Evolutionary conservation across 2,888 invertebrate genomes (phyloP).

Genomic region (Cantharis rufa): DNA sequence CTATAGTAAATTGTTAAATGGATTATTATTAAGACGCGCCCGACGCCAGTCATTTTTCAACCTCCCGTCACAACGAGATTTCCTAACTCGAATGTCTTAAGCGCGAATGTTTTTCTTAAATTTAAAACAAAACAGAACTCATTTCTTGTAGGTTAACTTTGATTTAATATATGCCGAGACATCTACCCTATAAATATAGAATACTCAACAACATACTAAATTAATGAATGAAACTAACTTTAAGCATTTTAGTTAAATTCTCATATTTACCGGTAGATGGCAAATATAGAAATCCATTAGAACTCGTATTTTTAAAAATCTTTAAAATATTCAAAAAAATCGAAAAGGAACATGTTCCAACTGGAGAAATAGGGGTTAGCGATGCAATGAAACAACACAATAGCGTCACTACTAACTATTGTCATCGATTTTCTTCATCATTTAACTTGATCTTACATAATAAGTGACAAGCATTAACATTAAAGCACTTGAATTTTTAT

Average conservation of each 20-base stretch:
- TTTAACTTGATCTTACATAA: no score
- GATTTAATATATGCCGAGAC: not conserved
- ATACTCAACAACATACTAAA: not conserved
- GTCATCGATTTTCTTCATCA: no score
- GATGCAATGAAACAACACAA: no score
- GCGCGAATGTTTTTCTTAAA: constrained; percentile 30
- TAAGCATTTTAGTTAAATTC: not conserved
- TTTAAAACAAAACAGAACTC: constrained; percentile 19
- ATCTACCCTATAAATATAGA: not conserved
- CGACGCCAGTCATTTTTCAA: constrained; percentile 29
- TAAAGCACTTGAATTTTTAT: no score
- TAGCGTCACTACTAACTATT: no score
- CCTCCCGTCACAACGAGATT: constrained; percentile 39
- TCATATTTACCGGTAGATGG: not conserved
- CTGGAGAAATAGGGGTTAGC: no score
- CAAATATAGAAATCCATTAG: no score
- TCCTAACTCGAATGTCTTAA: constrained; percentile 39
- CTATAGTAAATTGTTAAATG: not conserved
- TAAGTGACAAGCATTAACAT: no score
- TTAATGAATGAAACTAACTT: not conserved
- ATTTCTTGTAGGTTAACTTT: constrained; percentile 5
- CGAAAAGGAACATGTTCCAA: no score
- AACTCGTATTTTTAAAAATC: no score
- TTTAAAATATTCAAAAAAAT: no score
- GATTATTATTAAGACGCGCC: constrained; percentile 13